Conservation (phyloP, 2,113 vertebrate genomes). For the Puffinus mauretanicus region DNA sequence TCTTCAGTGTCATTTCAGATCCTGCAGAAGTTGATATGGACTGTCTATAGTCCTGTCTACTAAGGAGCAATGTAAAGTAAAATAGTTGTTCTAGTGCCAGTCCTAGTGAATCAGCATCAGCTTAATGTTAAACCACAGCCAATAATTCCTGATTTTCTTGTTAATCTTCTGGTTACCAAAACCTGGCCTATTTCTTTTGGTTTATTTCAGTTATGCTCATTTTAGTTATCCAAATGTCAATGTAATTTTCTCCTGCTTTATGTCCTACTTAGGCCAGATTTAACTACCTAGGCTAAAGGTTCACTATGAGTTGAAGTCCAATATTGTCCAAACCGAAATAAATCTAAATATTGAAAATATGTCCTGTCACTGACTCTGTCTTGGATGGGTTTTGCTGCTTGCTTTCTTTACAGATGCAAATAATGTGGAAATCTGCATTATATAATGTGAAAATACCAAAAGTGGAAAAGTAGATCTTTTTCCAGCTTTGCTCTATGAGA, state of each 20-base stretch:
- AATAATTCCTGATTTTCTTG: background rate
- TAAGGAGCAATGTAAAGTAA: background rate
- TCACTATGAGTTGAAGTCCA: background rate
- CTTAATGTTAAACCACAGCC: background rate
- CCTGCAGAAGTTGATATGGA: background rate
- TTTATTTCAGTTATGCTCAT: background rate
- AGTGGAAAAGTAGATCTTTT: background rate
- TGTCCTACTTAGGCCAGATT: background rate
- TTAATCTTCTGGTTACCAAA: background rate
- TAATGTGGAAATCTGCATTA: background rate
- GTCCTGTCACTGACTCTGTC: background rate
- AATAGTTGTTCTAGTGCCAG: background rate
- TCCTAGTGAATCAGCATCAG: background rate
- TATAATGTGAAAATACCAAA: background rate
- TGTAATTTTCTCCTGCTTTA: background rate
- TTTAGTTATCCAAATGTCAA: background rate
- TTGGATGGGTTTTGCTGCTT: background rate
- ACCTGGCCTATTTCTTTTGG: background rate
- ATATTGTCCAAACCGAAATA: background rate
- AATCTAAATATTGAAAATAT: background rate
- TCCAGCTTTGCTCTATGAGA: background rate
- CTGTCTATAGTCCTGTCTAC: background rate
- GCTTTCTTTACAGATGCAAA: background rate
- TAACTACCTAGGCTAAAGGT: background rate
- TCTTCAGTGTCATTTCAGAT: background rate